Evolutionary conservation across 2,113 vertebrate species (phyloP).

Genomic region (Cyprinodon variegatus): DNA sequence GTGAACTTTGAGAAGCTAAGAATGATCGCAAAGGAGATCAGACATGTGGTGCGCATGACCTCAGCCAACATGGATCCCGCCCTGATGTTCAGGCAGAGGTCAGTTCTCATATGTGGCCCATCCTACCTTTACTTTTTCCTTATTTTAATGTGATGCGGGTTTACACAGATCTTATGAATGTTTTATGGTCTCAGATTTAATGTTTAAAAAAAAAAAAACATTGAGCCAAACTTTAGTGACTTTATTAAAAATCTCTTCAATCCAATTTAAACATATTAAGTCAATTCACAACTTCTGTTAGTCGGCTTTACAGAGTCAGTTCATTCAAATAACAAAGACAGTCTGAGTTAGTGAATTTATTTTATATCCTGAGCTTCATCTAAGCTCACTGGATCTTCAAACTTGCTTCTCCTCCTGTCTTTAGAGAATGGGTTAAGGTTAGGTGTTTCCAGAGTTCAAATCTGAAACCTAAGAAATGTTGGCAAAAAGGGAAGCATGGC

Average conservation of each 20-base stretch:
- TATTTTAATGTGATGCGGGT: background rate
- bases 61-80: conserved; percentile 98
- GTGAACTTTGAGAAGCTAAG: conserved; percentile 97
- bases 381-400: background rate
- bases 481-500: conserved; percentile 51
- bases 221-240: background rate
- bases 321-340: too few species aligned
- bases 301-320: too few species aligned
- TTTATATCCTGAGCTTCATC: background rate
- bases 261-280: too few species aligned
- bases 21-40: conserved; percentile 98
- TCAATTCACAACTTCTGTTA: too few species aligned
- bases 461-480: conserved; percentile 19
- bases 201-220: background rate
- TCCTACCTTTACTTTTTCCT: background rate
- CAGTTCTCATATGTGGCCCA: conserved; percentile 46
- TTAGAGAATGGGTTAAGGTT: background rate
- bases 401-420: conserved; percentile 19
- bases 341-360: too few species aligned
- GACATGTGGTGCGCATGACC: conserved; percentile 93
- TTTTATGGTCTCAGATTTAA: background rate
- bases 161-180: background rate
- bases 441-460: background rate
- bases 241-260: background rate
- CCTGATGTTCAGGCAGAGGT: conserved; percentile 98